These are phyloP conservation scores for Caradrina clavipalpis DNA, from an alignment of 2,888 invertebrate genomes.

Conservation along the genomic window DNA sequence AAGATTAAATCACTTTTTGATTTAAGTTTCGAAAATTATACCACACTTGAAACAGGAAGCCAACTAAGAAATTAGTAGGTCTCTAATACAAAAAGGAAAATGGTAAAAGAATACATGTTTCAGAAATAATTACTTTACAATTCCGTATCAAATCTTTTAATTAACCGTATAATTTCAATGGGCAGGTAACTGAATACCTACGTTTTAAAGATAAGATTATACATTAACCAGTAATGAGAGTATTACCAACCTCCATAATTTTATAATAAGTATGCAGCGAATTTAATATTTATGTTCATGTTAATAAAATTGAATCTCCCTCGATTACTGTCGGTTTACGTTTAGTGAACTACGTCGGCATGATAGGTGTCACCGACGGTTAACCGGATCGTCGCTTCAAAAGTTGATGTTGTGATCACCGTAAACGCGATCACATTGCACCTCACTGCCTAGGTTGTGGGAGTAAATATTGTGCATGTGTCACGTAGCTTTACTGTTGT, in stretches of 20 bases:
- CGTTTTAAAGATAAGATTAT: slow-evolving; percentile 10
- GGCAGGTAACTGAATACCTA: background rate
- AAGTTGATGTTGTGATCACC: slow-evolving; percentile 47
- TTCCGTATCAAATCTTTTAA: slow-evolving; percentile 4
- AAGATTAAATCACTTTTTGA: background rate
- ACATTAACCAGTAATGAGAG: background rate
- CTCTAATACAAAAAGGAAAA: too few species aligned
- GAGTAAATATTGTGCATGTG: too few species aligned
- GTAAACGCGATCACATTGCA: slow-evolving; percentile 5
- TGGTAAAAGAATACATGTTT: too few species aligned
- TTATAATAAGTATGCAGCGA: background rate
- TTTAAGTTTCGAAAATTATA: background rate
- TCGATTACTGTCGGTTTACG: slow-evolving; percentile 29
- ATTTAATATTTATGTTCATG: background rate
- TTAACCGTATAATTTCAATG: background rate
- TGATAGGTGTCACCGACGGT: slow-evolving; percentile 60
- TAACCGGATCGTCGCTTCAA: slow-evolving; percentile 49
- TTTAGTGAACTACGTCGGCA: slow-evolving; percentile 44
- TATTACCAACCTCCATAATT: slow-evolving; percentile 3
- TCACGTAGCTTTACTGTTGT: background rate
- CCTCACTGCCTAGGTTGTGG: background rate
- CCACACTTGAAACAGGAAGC: too few species aligned
- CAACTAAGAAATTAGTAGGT: too few species aligned
- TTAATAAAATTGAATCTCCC: slow-evolving; percentile 42
- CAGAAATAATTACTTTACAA: background rate